Evolutionary conservation across 2,113 vertebrate genomes (phyloP).

Genomic region (Burhinus oedicnemus): DNA sequence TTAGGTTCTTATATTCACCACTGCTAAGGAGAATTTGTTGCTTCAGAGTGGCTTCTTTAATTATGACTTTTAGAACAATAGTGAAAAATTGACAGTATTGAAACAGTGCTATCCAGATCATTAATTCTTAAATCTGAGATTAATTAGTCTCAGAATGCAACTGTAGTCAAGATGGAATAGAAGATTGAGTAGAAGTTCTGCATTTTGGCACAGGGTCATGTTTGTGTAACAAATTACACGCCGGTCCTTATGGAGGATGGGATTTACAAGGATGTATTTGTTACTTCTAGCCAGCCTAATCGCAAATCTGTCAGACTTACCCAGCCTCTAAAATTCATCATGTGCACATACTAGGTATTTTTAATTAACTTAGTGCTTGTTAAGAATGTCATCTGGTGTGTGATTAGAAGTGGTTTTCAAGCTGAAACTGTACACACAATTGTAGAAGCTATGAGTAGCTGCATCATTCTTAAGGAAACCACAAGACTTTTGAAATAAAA

Average conservation of each 20-base stretch:
- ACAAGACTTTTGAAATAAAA: neutral
- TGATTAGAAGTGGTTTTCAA: neutral
- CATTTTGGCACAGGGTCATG: neutral
- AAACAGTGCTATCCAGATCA: neutral
- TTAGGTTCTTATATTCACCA: neutral
- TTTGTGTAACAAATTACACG: neutral
- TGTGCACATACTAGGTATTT: neutral
- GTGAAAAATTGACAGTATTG: neutral
- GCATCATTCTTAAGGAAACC: neutral
- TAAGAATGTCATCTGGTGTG: neutral
- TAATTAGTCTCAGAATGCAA: neutral
- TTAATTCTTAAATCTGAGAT: neutral
- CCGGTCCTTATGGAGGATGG: neutral
- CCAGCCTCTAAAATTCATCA: neutral
- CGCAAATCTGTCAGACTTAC: neutral
- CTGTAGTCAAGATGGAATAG: neutral
- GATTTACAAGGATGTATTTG: neutral
- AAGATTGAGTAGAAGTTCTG: neutral
- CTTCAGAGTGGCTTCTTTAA: neutral
- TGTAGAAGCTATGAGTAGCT: neutral
- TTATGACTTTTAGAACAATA: neutral
- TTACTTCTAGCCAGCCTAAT: neutral
- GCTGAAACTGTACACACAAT: neutral
- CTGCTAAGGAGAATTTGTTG: neutral
- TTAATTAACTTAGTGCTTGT: neutral